Evolutionary conservation across 2,797 vertebrate species (phyloP), one percentile per base, ranked within the genome.

Genomic region (Chelon auratus): DNA sequence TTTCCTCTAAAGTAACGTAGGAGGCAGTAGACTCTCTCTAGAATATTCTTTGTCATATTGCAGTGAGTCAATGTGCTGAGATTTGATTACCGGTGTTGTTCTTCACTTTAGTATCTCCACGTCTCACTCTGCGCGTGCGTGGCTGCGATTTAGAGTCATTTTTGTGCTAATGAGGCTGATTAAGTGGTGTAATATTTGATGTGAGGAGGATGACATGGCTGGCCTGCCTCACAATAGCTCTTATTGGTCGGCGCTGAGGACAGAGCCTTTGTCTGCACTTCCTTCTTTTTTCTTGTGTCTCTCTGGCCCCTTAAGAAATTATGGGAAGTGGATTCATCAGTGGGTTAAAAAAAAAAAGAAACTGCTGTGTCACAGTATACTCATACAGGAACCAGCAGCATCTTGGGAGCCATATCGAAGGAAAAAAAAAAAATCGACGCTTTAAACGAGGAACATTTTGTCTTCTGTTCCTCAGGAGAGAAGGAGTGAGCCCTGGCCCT

Each of bases 1-100:
- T 86, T 84, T 80, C 64, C 89, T 95, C 95, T 90, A 93, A 95
- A 95, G 94, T 91, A 87, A 95, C 93, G 94, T 96, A 95, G 95
- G 96, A 97, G 96, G 96, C 95, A 86, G 92, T 70, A 96, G 95
- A 92, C 94, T 95, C 93, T 94, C 96, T 97, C 96, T 93, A 95
- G 98, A 99, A 99, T 95, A 95, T 97, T 98, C 95, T 95, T 96
- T 99, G 97, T 97, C 97, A 96, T 98, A 98, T 97, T 98, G 97
- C 97, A 98, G 97, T 94, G 83, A 91, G 81, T 88, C 85, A 87
- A 64, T 82, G 64, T 81, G 85, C 81, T 81, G 79, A 84, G 52
- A 81, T 83, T 82, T 78, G 42, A 61, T 80, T 72, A 59, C 66
- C 22, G 77, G 53, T 53, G 72, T 68, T 70, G 43, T 80, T 63